These are phyloP conservation scores for Loriculus beryllinus DNA, from an alignment of 2,797 vertebrate species.

Conservation along the genomic window DNA sequence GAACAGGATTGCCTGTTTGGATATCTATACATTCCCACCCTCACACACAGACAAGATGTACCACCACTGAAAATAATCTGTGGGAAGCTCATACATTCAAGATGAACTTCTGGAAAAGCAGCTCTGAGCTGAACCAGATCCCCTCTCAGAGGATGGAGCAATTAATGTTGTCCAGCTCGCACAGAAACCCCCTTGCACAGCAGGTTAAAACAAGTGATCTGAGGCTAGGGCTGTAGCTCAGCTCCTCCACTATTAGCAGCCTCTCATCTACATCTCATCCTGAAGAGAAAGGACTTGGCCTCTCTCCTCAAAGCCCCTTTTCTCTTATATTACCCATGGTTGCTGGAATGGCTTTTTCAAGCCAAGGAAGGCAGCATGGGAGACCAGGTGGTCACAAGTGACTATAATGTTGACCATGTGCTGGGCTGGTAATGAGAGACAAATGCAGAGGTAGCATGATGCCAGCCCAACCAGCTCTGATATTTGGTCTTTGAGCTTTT, in stretches of 20 bases:
- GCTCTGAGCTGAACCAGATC: not conserved
- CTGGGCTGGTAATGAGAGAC: not conserved
- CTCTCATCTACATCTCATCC: not conserved
- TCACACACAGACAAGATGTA: not conserved
- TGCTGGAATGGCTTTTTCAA: not conserved
- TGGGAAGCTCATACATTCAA: not conserved
- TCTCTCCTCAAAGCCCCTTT: not conserved
- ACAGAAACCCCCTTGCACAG: not conserved
- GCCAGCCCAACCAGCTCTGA: not conserved
- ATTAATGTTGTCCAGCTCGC: fast-evolving
- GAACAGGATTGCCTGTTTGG: not conserved
- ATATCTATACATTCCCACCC: constrained; percentile 12
- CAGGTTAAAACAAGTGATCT: not conserved
- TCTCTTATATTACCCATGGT: not conserved
- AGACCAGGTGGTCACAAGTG: not conserved
- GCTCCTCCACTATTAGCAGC: not conserved
- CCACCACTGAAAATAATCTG: not conserved
- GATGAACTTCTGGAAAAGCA: not conserved
- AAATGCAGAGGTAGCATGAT: not conserved
- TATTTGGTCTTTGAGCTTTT: not conserved
- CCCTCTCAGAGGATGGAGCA: not conserved
- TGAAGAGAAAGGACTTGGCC: not conserved
- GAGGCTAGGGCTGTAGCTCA: not conserved
- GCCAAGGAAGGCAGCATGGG: not conserved
- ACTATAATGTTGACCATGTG: not conserved